Base-by-base conservation (phyloP, 2,113 vertebrate genomes). In the Xerus inauris region DNA sequence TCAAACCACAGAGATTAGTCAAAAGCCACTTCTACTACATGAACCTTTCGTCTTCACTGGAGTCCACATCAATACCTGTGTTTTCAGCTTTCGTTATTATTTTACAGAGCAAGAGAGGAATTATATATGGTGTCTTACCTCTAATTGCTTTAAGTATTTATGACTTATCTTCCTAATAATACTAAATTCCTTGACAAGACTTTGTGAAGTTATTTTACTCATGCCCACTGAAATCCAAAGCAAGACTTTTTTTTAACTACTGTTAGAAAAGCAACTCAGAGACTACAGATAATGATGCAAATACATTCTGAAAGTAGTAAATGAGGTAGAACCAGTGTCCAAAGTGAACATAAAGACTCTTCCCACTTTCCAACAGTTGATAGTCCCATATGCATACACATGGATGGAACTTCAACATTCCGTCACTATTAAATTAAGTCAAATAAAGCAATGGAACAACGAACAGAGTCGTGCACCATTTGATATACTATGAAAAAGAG, bases 151-250 rank as follows among this genome's bases (percentile, higher is more conserved):
- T 79, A 80, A 82, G 13, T 62, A 51, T 71, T 94, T 65, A 85
- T 28, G 19, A 65, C 28, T 96, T 82, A 81, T 45, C 67, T 88
- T 83, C 82, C 49, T 90, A 83, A 89, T n/a, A 71, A 57, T 24
- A 40, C 38, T 65, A 51, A 42, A 9, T 49, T 87, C 51, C 54
- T 54, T 40, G 47, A 64, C 32, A 96, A 40, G 28, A 89, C 64
- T 87, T 19, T 35, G n/a, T 79, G 20, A 73, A 73, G 10, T 87
- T 84, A 65, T 65, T 75, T 90, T 51, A 71, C n/a, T 92, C 81
- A 84, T 7, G 32, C 28, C 24, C 28, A 83, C 35, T 82, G 85
- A 91, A 82, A 45, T 40, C 20, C 59, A 86, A 83, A 59, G 73
- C 30, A 76, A 87, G 51, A 76, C n/a, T 1, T n/a, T 89, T 76